Evolutionary conservation across 2,888 invertebrate species (phyloP).

Genomic region (Caenorhabditis sp.): DNA sequence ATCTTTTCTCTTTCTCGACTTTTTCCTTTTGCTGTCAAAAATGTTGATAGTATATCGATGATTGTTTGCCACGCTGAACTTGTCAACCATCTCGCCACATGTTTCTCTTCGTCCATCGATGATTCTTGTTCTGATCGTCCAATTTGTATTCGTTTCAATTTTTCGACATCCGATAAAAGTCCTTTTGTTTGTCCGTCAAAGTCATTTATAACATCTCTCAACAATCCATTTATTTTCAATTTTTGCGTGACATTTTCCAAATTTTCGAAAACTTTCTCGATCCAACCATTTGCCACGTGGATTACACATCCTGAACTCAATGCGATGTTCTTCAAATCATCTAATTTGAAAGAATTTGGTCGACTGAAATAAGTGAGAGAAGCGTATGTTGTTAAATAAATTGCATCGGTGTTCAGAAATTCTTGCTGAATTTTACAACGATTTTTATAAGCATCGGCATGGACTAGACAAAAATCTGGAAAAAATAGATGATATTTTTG

Average conservation of each 20-base stretch:
- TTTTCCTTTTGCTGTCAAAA: constrained; percentile 44
- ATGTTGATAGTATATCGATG: constrained; percentile 50
- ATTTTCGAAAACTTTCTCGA: constrained; percentile 88
- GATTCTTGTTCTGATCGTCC: constrained; percentile 10
- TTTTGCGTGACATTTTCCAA: constrained; percentile 1
- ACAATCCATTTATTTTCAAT: too few species aligned
- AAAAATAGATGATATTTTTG: background rate
- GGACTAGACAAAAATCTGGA: constrained; percentile 56
- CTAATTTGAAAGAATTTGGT: constrained; percentile 20
- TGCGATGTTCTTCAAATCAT: constrained; percentile 51
- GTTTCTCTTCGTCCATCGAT: constrained; percentile 34
- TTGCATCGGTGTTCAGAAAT: constrained; percentile 62
- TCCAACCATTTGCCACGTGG: constrained; percentile 90
- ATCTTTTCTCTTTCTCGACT: constrained; percentile 43
- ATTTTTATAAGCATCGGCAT: constrained; percentile 52
- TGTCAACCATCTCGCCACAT: constrained; percentile 49
- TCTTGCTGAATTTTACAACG: constrained; percentile 54
- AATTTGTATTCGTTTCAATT: constrained; percentile 40
- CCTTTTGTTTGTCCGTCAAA: constrained; percentile 48
- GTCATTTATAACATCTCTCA: constrained; percentile 30
- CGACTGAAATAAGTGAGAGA: constrained; percentile 40
- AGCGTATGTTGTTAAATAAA: constrained; percentile 60
- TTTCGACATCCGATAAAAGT: constrained; percentile 50
- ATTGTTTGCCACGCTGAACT: constrained; percentile 51
- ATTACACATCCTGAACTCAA: constrained; percentile 80